phyloP scores from a whole-genome alignment of 2,888 invertebrate species.

The Gymnoscelis rufifasciata region DNA sequence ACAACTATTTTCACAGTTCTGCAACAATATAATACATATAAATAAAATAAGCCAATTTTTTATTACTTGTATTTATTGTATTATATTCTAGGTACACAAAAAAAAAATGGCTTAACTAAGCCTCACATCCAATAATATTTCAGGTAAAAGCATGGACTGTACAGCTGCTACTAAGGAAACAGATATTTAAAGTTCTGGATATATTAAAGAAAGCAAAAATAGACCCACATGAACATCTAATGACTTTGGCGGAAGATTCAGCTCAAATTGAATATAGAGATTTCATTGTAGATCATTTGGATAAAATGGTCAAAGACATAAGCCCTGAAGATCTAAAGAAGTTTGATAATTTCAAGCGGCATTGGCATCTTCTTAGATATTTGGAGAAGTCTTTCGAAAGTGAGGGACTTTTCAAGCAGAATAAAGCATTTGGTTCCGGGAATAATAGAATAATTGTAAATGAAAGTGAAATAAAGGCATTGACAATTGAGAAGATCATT shows the following conservation, averaged over 20 bases:
- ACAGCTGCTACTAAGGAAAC: conserved; percentile 80
- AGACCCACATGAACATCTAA: conserved; percentile 78
- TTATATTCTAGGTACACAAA: too few relatives aligned
- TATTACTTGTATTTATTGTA: too few relatives aligned
- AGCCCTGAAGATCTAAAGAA: conserved; percentile 45
- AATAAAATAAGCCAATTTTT: too few relatives aligned
- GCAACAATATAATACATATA: too few relatives aligned
- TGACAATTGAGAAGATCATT: conserved; percentile 68
- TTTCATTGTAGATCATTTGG: conserved; percentile 82
- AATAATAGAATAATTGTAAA: conserved; percentile 65
- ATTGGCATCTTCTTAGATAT: conserved; percentile 66
- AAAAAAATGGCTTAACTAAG: too few relatives aligned
- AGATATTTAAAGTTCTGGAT: conserved; percentile 82
- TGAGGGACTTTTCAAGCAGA: conserved; percentile 71
- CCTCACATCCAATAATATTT: background rate
- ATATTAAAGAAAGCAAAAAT: conserved; percentile 81
- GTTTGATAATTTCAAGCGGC: conserved; percentile 60
- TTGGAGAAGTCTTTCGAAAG: conserved; percentile 71
- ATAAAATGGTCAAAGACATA: conserved; percentile 68
- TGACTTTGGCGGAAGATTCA: conserved; percentile 78
- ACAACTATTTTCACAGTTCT: too few relatives aligned
- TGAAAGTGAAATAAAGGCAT: conserved; percentile 69
- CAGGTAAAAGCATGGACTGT: conserved; percentile 82
- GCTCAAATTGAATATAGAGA: conserved; percentile 80
- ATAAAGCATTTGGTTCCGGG: conserved; percentile 67